Conservation (phyloP, 2,797 vertebrate species). For the Sciurus vulgaris region DNA sequence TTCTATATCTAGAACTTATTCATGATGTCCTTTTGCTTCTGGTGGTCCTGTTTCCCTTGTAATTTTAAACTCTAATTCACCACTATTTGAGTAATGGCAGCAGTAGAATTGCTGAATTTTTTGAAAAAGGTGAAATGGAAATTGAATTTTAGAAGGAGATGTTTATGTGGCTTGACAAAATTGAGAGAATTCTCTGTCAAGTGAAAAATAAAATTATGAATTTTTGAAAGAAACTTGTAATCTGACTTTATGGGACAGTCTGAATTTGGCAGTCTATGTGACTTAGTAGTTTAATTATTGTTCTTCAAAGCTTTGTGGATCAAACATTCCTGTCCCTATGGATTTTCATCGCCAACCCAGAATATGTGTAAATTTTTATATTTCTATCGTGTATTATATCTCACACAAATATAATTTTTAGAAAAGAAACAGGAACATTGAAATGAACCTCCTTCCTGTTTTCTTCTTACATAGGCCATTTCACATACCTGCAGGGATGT, state of each 20-base stretch:
- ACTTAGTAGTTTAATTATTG: slow-evolving; percentile 1
- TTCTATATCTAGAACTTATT: not conserved
- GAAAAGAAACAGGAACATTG: not conserved
- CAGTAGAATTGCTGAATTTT: not conserved
- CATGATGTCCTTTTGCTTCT: not conserved
- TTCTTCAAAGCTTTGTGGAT: not conserved
- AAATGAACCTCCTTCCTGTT: not conserved
- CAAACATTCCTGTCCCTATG: not conserved
- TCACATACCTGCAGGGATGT: not conserved
- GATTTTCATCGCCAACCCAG: slow-evolving; percentile 26
- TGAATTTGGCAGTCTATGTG: not conserved
- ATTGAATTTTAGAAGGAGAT: not conserved
- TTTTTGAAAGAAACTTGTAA: not conserved
- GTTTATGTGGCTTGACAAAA: not conserved
- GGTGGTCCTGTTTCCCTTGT: too few relatives aligned
- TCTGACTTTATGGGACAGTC: not conserved
- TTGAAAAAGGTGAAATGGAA: not conserved
- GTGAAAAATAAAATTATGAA: not conserved
- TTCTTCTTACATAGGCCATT: not conserved
- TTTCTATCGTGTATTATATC: not conserved
- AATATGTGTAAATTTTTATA: slow-evolving; percentile 35
- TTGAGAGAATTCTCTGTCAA: not conserved
- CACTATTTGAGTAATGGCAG: not conserved
- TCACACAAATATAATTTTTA: not conserved
- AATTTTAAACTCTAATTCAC: not conserved